These are phyloP conservation scores for Myotis findleyi DNA, from an alignment of 2,797 vertebrate genomes.

Conservation along the genomic window DNA sequence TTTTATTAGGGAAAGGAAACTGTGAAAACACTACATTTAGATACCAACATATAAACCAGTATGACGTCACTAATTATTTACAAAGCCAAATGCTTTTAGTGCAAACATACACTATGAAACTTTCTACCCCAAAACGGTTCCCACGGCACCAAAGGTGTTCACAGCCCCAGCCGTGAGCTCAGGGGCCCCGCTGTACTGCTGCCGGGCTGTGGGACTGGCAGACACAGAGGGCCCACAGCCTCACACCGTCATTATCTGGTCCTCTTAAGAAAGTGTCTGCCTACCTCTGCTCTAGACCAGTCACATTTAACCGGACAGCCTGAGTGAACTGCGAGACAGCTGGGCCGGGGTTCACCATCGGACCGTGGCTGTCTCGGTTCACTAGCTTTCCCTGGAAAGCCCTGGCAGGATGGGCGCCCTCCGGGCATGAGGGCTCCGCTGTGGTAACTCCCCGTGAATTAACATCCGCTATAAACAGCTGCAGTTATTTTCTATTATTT, in stretches of 20 bases:
- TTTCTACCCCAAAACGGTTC: neutral
- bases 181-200: neutral
- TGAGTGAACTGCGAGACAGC: neutral
- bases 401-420: neutral
- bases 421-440: neutral
- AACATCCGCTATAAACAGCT: neutral
- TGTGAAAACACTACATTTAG: neutral
- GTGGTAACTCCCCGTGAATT: neutral
- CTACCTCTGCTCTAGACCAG: neutral
- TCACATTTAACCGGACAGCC: neutral
- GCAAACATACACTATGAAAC: conserved; percentile 19
- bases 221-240: neutral
- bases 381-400: neutral
- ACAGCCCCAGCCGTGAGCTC: neutral
- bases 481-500: neutral
- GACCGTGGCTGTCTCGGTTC: neutral
- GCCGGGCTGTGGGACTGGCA: neutral
- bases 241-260: neutral
- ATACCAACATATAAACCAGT: neutral
- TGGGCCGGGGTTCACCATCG: neutral
- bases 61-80: neutral
- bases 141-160: neutral
- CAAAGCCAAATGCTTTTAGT: conserved; percentile 29
- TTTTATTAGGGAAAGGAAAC: conserved; percentile 10
- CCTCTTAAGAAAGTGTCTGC: neutral